Percentiles rank a stretch among this genome's conserved stretches.
These are phyloP conservation scores for Galerucella nymphaeae DNA, from an alignment of 2,888 invertebrate species.

Conservation along the genomic window DNA sequence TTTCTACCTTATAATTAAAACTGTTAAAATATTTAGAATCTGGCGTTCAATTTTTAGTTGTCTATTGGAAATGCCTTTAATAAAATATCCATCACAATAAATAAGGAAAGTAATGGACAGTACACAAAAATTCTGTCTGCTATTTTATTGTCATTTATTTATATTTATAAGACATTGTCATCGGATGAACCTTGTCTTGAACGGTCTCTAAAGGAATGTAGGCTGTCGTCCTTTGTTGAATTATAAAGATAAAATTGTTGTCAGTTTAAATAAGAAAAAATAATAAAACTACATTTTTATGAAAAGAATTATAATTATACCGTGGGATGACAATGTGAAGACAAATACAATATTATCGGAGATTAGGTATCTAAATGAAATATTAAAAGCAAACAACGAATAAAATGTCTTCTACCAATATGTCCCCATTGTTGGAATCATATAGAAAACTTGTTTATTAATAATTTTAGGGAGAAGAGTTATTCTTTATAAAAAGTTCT, in stretches of 20 bases:
- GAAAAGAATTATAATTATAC: neutral
- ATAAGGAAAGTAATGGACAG: neutral
- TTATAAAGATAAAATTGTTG: conserved; percentile 3
- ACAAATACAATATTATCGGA: neutral
- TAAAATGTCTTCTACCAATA: too few relatives aligned
- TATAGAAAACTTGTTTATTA: too few relatives aligned
- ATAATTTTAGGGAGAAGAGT: too few relatives aligned
- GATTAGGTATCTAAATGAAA: neutral
- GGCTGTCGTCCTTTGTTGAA: conserved; percentile 3
- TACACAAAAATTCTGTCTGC: conserved; percentile 1
- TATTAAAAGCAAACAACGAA: too few relatives aligned
- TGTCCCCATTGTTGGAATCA: too few relatives aligned
- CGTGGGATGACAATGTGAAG: neutral
- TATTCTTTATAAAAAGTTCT: too few relatives aligned
- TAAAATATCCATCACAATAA: neutral
- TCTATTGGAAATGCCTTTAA: neutral
- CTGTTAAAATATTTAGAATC: neutral
- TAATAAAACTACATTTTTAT: neutral
- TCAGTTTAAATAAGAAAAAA: neutral
- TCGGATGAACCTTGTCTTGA: neutral
- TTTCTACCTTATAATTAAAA: conserved; percentile 7
- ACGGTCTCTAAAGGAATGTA: neutral
- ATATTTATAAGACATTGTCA: neutral
- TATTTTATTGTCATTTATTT: neutral
- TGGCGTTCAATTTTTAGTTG: neutral